These are phyloP conservation scores for Zelleria hepariella DNA, from an alignment of 2,888 invertebrate species.

Conservation along the genomic window DNA sequence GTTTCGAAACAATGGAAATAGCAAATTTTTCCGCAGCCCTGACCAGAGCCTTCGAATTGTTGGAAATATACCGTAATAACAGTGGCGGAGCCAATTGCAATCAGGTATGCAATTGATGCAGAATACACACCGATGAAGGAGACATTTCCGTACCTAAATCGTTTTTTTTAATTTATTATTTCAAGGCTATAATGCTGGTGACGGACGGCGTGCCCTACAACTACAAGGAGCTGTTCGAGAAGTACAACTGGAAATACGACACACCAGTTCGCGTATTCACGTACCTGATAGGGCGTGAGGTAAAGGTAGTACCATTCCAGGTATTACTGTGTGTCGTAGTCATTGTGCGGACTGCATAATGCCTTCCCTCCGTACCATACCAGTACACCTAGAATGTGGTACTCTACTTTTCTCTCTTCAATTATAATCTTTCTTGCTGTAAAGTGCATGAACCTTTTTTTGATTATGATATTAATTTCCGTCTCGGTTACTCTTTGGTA, in stretches of 20 bases:
- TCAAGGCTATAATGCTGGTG: conserved; percentile 95
- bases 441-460: neutral
- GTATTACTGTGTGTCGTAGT: conserved; percentile 70
- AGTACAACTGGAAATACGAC: conserved; percentile 86
- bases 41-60: conserved; percentile 89
- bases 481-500: neutral
- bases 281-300: conserved; percentile 95
- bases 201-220: conserved; percentile 99
- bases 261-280: conserved; percentile 97
- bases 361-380: conserved; percentile 52
- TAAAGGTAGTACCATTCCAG: conserved; percentile 74
- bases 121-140: neutral
- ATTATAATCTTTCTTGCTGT: neutral
- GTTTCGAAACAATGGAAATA: conserved; percentile 86
- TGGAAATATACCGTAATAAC: conserved; percentile 76
- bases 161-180: neutral
- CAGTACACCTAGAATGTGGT: conserved; percentile 69
- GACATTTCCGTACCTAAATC: neutral
- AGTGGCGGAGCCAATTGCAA: conserved; percentile 77
- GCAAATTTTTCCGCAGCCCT: conserved; percentile 95
- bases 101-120: conserved; percentile 34
- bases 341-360: conserved; percentile 70
- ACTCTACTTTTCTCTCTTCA: conserved; percentile 22
- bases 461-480: neutral
- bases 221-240: conserved; percentile 92